Percentiles rank a stretch among this genome's conserved stretches.
These are phyloP conservation scores for Drosophila burlai DNA, from an alignment of 1,140 invertebrate genomes.

Conservation along the genomic window DNA sequence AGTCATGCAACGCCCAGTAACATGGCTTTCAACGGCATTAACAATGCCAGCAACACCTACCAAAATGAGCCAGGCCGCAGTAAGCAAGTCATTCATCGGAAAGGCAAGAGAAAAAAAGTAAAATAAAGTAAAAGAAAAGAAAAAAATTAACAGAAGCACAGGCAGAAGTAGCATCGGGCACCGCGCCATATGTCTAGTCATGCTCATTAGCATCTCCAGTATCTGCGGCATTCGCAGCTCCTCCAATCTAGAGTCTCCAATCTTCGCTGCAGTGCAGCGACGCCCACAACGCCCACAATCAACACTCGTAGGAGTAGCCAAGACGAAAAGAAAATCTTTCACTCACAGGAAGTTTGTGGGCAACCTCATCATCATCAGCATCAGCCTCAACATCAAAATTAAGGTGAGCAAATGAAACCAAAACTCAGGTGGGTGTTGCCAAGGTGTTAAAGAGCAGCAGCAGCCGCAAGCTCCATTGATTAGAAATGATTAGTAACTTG, in stretches of 20 bases:
- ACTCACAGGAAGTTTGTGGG: slow-evolving; percentile 76
- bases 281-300: slow-evolving; percentile 56
- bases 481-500: slow-evolving; percentile 15
- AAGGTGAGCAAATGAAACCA: slow-evolving; percentile 30
- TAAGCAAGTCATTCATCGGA: slow-evolving; percentile 22
- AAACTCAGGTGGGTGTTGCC: slow-evolving; percentile 64
- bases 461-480: slow-evolving; percentile 10
- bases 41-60: slow-evolving; percentile 65
- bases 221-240: slow-evolving; percentile 14
- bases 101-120: background rate
- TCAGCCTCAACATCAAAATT: slow-evolving; percentile 34
- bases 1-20: slow-evolving; percentile 52
- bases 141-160: slow-evolving; percentile 2
- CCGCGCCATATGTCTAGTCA: slow-evolving; percentile 71
- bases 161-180: slow-evolving; percentile 1
- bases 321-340: slow-evolving; percentile 67
- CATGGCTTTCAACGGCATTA: slow-evolving; percentile 56
- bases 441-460: slow-evolving; percentile 30
- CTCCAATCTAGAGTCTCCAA: slow-evolving; percentile 15
- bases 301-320: slow-evolving; percentile 45
- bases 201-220: slow-evolving; percentile 74
- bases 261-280: slow-evolving; percentile 46
- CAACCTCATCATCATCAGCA: slow-evolving; percentile 24
- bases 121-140: slow-evolving; percentile 1
- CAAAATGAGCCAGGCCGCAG: slow-evolving; percentile 40